Evolutionary conservation across 2,888 invertebrate species (phyloP).

Genomic region (Abscondita cerata): DNA sequence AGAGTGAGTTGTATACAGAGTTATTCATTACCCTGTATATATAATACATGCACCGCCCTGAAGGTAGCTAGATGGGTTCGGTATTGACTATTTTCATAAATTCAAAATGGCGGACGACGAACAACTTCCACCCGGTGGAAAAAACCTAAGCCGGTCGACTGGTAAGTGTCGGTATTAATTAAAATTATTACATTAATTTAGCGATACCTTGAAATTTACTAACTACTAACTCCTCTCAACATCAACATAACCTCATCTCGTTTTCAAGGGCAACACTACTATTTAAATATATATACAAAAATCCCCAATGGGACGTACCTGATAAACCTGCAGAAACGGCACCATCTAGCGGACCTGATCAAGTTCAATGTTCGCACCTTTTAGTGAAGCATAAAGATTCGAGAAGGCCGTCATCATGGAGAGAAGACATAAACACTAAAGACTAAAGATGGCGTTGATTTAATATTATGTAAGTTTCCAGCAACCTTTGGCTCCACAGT

Average conservation of each 20-base stretch:
- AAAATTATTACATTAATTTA: too few relatives aligned
- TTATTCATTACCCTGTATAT: too few relatives aligned
- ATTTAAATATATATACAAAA: slow-evolving; percentile 94
- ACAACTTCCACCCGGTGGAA: slow-evolving; percentile 89
- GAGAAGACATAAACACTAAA: slow-evolving; percentile 89
- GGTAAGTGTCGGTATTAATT: slow-evolving; percentile 66
- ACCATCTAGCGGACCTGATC: slow-evolving; percentile 66
- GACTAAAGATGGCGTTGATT: slow-evolving; percentile 87
- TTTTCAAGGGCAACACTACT: slow-evolving; percentile 86
- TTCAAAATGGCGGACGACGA: slow-evolving; percentile 57
- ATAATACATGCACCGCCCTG: too few relatives aligned
- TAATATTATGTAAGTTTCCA: slow-evolving; percentile 72
- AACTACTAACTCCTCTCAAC: too few relatives aligned
- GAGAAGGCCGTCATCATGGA: slow-evolving; percentile 94
- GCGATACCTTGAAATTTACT: too few relatives aligned
- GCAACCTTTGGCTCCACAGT: too few relatives aligned
- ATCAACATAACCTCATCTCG: slow-evolving; percentile 8
- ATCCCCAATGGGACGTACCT: slow-evolving; percentile 97
- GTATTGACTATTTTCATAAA: neutral
- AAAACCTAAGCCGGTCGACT: slow-evolving; percentile 83
- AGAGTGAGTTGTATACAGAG: too few relatives aligned
- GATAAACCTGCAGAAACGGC: slow-evolving; percentile 79
- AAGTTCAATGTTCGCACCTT: slow-evolving; percentile 92
- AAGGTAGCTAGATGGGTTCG: too few relatives aligned
- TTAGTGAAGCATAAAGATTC: slow-evolving; percentile 94